phyloP scores from a whole-genome alignment of 2,113 vertebrate species.

The Phaetusa simplex region DNA sequence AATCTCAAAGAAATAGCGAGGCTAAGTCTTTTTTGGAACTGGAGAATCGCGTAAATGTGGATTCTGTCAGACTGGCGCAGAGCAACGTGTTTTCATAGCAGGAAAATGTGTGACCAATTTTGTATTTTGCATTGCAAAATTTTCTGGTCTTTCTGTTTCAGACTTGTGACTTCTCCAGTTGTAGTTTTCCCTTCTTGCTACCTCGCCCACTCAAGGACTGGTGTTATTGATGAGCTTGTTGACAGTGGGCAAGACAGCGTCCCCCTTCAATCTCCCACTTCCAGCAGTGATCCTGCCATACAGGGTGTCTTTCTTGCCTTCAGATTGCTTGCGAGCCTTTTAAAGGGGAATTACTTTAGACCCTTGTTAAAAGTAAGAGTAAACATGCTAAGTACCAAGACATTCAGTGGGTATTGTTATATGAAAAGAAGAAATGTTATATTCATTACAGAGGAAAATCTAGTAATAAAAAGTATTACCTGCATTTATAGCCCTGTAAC shows the following conservation, averaged over 20 bases:
- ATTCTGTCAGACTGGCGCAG: background rate
- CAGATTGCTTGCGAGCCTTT: conserved; percentile 6
- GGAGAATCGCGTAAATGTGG: background rate
- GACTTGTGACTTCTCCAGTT: background rate
- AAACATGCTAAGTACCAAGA: conserved; percentile 54
- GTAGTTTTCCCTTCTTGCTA: background rate
- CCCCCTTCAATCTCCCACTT: background rate
- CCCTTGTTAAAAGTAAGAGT: conserved; percentile 51
- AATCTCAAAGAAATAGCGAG: background rate
- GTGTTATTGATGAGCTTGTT: background rate
- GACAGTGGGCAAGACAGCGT: background rate
- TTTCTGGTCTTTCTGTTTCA: background rate
- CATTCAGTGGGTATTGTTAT: conserved; percentile 33
- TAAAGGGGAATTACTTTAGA: conserved; percentile 41
- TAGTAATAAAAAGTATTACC: conserved; percentile 78
- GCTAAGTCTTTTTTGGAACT: background rate
- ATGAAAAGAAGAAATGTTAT: conserved; percentile 67
- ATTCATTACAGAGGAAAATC: conserved; percentile 72
- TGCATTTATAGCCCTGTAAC: conserved; percentile 75
- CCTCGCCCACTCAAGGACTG: background rate
- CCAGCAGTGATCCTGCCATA: background rate
- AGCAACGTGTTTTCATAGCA: background rate
- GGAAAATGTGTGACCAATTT: background rate
- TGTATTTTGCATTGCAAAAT: background rate
- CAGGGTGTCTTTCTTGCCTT: conserved; percentile 2